Percentiles rank a stretch among this genome's conserved stretches.
Conservation (phyloP, 2,888 invertebrate genomes). For the Sturmia bella region DNA sequence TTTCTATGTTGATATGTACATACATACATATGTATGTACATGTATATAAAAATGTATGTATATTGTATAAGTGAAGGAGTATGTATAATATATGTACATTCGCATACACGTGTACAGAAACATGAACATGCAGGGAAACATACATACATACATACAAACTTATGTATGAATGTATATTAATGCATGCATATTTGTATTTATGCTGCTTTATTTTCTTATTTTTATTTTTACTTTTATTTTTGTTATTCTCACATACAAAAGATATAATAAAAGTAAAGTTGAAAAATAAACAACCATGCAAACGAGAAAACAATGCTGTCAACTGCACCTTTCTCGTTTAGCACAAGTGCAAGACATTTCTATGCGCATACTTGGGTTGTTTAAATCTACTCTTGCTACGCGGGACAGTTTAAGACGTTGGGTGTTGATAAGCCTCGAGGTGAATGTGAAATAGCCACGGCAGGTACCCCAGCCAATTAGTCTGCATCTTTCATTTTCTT, state of each 20-base stretch:
- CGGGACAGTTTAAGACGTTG: no score
- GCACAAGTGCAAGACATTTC: not conserved
- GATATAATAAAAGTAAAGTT: constrained; percentile 55
- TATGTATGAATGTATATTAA: not conserved
- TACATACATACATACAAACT: not conserved
- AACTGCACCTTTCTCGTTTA: not conserved
- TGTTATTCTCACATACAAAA: constrained; percentile 45
- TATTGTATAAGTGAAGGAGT: no score
- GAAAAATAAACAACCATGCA: constrained; percentile 57
- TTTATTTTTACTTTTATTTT: constrained; percentile 45
- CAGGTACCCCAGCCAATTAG: no score
- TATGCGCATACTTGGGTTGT: not conserved
- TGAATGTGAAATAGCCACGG: no score
- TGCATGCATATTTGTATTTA: constrained; percentile 25
- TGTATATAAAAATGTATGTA: not conserved
- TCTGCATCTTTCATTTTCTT: no score
- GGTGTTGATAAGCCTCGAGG: no score
- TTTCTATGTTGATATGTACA: not conserved
- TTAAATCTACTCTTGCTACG: no score
- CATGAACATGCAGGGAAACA: no score
- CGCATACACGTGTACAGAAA: constrained; percentile 32
- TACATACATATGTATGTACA: constrained; percentile 1
- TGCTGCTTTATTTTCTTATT: constrained; percentile 51
- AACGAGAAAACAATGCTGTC: constrained; percentile 35
- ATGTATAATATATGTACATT: not conserved